These are phyloP conservation scores for Tragopan temminckii DNA, from an alignment of 2,797 vertebrate species.

Conservation along the genomic window DNA sequence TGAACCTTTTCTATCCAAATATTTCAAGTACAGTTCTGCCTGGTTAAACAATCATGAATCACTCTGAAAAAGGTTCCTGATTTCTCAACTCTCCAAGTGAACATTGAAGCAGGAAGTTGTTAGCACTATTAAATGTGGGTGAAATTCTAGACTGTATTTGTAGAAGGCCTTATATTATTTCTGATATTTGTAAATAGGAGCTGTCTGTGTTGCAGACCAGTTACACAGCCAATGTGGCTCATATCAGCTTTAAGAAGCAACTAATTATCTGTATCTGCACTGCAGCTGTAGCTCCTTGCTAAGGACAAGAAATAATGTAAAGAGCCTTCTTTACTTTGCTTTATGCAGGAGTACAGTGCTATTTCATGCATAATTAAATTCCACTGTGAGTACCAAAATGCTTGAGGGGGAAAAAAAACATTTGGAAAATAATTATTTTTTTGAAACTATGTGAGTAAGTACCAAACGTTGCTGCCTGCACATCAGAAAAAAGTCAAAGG, in stretches of 20 bases:
- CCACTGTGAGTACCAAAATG: constrained; percentile 30
- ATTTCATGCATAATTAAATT: constrained; percentile 59
- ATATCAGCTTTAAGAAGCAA: constrained; percentile 30
- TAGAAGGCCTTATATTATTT: not conserved
- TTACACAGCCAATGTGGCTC: not conserved
- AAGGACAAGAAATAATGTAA: constrained; percentile 19
- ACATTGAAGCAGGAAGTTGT: not conserved
- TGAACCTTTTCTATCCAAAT: not conserved
- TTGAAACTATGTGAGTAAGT: not conserved
- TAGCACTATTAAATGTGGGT: not conserved
- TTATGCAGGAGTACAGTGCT: constrained; percentile 24
- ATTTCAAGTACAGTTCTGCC: not conserved
- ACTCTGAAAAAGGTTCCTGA: accelerated
- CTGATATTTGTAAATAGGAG: constrained; percentile 15
- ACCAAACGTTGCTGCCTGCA: not conserved
- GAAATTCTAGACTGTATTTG: not conserved
- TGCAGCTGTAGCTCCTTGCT: constrained; percentile 32
- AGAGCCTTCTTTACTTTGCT: constrained; percentile 32
- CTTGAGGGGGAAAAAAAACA: accelerated
- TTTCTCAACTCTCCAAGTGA: not conserved
- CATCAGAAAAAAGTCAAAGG: not conserved
- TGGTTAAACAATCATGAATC: not conserved
- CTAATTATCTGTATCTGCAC: constrained; percentile 68
- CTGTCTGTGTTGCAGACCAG: not conserved
- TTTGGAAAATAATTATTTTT: not conserved